Evolutionary conservation across 2,113 vertebrate species (phyloP), one percentile per base, ranked within the genome.

Genomic region (Lophius piscatorius): DNA sequence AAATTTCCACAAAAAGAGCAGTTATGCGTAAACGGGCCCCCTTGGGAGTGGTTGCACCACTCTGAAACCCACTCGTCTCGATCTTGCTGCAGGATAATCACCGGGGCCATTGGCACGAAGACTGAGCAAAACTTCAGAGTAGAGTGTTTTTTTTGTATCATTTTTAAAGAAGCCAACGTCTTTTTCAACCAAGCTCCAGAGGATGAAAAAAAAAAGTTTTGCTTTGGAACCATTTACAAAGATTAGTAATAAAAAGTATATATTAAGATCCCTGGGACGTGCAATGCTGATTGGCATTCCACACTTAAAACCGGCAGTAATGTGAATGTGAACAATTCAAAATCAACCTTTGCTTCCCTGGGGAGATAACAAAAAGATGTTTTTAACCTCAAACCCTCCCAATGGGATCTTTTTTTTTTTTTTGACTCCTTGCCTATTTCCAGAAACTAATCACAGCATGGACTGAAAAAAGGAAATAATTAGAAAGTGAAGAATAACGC

Each of bases 391-490:
- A 72, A 69, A 84, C 81, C 88, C 60, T 68, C 58, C 68, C 69
- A 66, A 76, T 85, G 78, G 63, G 38, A 86, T 80, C n/a, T n/a
- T n/a, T n/a, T n/a, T 70, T 73, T 60, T 41, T 62, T 47, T 40
- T 42, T 34, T 47, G 41, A 63, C 52, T 73, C 36, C 47, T 34
- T 33, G 44, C 63, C 88, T 89, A 85, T 86, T 85, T 83, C 67
- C 67, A 62, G 75, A 79, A 85, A 77, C 73, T 70, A 85, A 87
- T 90, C 83, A 86, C 70, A 60, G 52, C 33, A 78, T 47, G 28
- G 61, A 40, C 55, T 79, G 85, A 89, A 88, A 80, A 86, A 87
- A 61, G 71, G 72, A 67, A 85, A 82, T 83, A 83, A 90, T 87
- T 86, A 86, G 70, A 80, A 79, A 85, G 42, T 49, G 56, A 46